A percentile compares a stretch with the other conserved stretches of the same genome.
Evolutionary conservation across 2,113 vertebrate species (phyloP).

Genomic region (Daboia siamensis): DNA sequence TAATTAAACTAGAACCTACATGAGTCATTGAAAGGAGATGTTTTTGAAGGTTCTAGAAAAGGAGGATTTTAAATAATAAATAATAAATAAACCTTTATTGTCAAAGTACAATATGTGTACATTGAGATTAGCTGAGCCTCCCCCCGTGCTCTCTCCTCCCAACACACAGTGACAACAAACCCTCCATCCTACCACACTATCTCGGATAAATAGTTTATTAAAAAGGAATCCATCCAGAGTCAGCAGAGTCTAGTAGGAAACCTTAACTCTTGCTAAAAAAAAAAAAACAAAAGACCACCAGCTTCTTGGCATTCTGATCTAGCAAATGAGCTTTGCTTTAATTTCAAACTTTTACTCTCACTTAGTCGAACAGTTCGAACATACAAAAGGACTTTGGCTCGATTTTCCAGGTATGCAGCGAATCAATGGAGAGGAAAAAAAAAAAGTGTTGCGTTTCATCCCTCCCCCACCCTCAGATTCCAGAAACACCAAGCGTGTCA

Average conservation of each 20-base stretch:
- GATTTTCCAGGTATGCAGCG: neutral
- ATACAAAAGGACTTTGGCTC: neutral
- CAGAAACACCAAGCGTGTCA: constrained; percentile 37
- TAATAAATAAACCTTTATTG: too few relatives aligned
- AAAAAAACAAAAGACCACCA: neutral
- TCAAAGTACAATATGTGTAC: too few relatives aligned
- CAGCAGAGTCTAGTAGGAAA: rapidly evolving
- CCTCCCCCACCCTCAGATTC: constrained; percentile 7
- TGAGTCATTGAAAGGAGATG: neutral
- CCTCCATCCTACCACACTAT: too few relatives aligned
- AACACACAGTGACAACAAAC: too few relatives aligned
- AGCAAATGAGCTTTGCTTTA: rapidly evolving
- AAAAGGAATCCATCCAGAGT: neutral
- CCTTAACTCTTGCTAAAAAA: rapidly evolving
- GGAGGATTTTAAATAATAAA: neutral
- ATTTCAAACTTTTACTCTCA: neutral
- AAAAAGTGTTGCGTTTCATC: constrained; percentile 1
- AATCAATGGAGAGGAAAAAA: constrained; percentile 19
- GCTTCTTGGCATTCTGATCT: rapidly evolving
- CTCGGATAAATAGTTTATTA: rapidly evolving
- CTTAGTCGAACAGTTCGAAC: neutral
- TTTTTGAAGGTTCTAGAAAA: neutral
- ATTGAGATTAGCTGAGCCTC: too few relatives aligned
- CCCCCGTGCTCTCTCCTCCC: too few relatives aligned
- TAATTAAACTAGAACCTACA: too few relatives aligned